Conservation (phyloP, 1,140 invertebrate species). For the Drosophila bifasciata region DNA sequence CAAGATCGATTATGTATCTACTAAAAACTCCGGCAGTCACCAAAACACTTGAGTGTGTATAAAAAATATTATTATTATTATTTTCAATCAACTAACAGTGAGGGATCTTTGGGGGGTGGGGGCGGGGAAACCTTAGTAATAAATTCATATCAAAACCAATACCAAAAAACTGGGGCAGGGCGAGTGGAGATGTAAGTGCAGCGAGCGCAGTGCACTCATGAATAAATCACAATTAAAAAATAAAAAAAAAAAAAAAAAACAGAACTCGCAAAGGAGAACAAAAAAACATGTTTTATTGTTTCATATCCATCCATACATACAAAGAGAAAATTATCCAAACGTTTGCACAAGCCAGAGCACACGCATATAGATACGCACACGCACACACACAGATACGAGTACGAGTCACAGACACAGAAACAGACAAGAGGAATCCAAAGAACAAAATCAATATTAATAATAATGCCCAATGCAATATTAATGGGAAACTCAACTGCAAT, state of each 20-base stretch:
- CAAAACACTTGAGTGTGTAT: slow-evolving; percentile 15
- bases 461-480: slow-evolving; percentile 79
- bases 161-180: neutral
- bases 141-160: slow-evolving; percentile 58
- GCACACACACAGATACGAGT: slow-evolving; percentile 38
- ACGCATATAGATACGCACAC: slow-evolving; percentile 17
- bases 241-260: slow-evolving; percentile 32
- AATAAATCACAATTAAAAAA: slow-evolving; percentile 70
- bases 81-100: slow-evolving; percentile 60
- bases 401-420: slow-evolving; percentile 37
- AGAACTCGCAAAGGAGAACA: neutral
- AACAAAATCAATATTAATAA: slow-evolving; percentile 76
- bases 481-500: slow-evolving; percentile 68
- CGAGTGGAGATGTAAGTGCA: neutral
- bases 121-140: slow-evolving; percentile 46
- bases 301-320: slow-evolving; percentile 53
- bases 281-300: slow-evolving; percentile 41
- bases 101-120: neutral
- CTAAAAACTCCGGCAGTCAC: slow-evolving; percentile 8
- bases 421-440: slow-evolving; percentile 64
- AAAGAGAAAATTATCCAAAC: slow-evolving; percentile 76
- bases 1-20: slow-evolving; percentile 33
- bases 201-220: slow-evolving; percentile 48
- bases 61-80: slow-evolving; percentile 23
- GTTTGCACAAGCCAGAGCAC: slow-evolving; percentile 68